phyloP scores from a whole-genome alignment of 1,140 invertebrate genomes.

The Aphis gossypii region DNA sequence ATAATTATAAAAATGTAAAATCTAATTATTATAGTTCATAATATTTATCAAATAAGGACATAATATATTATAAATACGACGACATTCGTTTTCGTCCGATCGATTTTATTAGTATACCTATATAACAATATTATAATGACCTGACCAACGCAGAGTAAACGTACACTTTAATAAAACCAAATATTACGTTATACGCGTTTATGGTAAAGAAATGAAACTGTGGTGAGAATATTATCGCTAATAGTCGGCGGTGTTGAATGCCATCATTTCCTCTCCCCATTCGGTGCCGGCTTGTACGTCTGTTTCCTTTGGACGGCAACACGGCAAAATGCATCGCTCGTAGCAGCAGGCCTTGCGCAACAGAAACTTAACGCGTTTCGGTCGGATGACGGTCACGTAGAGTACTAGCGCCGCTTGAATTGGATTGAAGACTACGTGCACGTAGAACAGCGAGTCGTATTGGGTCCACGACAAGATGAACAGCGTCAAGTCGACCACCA shows the following conservation, averaged over 20 bases:
- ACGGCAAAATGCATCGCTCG: conserved; percentile 66
- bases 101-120: neutral
- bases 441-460: conserved; percentile 75
- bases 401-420: conserved; percentile 76
- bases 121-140: neutral
- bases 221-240: neutral
- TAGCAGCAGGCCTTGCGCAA: conserved; percentile 80
- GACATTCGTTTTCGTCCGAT: neutral
- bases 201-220: neutral
- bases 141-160: neutral
- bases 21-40: neutral
- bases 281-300: conserved; percentile 71
- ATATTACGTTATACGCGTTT: neutral
- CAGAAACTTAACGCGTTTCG: conserved; percentile 78
- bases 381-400: conserved; percentile 78
- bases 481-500: conserved; percentile 78
- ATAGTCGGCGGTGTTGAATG: conserved; percentile 60
- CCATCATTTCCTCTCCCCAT: conserved; percentile 83
- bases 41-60: neutral
- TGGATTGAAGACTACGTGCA: conserved; percentile 76
- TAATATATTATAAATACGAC: neutral
- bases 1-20: neutral
- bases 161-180: neutral
- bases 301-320: conserved; percentile 68
- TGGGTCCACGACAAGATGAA: conserved; percentile 76